Base-by-base conservation (phyloP, 2,797 vertebrate species). In the Poeciliopsis turneri region DNA sequence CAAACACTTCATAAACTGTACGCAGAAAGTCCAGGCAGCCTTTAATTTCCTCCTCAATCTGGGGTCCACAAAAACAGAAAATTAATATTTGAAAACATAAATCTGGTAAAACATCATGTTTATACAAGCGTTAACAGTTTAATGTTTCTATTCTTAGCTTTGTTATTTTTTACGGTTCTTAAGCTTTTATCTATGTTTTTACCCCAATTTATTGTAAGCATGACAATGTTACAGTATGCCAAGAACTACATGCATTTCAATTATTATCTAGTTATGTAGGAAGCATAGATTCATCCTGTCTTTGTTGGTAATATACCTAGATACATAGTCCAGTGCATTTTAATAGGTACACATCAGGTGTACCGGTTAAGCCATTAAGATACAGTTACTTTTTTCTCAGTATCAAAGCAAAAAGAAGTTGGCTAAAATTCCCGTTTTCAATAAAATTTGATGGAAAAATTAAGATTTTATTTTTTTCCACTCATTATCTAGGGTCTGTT, bases 31-130 rank as follows among this genome's bases (percentile, higher is more conserved):
- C 94, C 92, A 99, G 96, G 77, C 98, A 99, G 84, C 96, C 96
- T 91, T 97, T 99, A 81, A 99, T 99, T 95, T 99, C 98, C 0
- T 91, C 93, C 83, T 97, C 97, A 76, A 99, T 99, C 98, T 99
- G 93, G 23, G 5, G 59, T 71, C 16, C 70, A 85, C 78, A 76
- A 80, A 51, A 78, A 70, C n/a, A 70, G 41, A 36, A 53, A 15
- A 72, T 36, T 30, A 61, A 39, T n/a, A 51, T 23, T 68, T 41
- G 23, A n/a, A 71, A 12, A 46, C 25, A 71, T 43, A n/a, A 6
- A n/a, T 45, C 28, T 45, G 45, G 25, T 70, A 5, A 43, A 68
- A 41, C 23, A 25, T 41, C 10, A 43, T 9, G 39, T n/a, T 69
- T 5, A n/a, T 20, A 20, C 7, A 20, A 18, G 18, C 8, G 0